Evolutionary conservation across 2,888 invertebrate species (phyloP), one percentile per base, ranked within the genome.

Genomic region (Callosobruchus maculatus): DNA sequence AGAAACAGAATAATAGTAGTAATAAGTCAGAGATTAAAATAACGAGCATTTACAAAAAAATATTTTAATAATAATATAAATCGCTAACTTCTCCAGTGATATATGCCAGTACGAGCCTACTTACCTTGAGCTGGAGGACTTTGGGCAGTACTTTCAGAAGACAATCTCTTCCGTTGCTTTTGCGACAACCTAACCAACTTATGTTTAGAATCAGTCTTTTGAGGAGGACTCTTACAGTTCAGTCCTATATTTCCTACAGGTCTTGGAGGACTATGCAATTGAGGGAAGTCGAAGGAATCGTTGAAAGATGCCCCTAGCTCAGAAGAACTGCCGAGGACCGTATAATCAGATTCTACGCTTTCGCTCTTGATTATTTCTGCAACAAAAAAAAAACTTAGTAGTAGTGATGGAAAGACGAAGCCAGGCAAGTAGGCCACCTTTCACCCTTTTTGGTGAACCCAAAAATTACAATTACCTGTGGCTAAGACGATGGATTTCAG

Each of bases 81-180:
- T n/a, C n/a, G n/a, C n/a, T n/a, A n/a, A n/a, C n/a, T n/a, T n/a
- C n/a, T n/a, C n/a, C n/a, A n/a, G n/a, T n/a, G n/a, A n/a, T n/a
- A n/a, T n/a, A n/a, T n/a, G n/a, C n/a, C n/a, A n/a, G n/a, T n/a
- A n/a, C n/a, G n/a, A n/a, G n/a, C n/a, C n/a, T n/a, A 72, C 67
- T 67, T 49, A 80, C 78, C 78, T 74, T 76, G 31, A 71, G 70
- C 67, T n/a, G 73, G 30, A n/a, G 72, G 20, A 67, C 21, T 68
- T 20, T 49, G 49, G 1, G 49, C 22, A 71, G 81, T 87, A 9
- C 87, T 88, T 80, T 89, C 89, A 75, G 89, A 84, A 0, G 90
- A 90, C 74, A 91, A 83, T 78, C 90, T 89, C 80, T 92, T 92
- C 22, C 92, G 86, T 81, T 92, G 91, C 77, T 92, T 92, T 80